phyloP scores from a whole-genome alignment of 2,797 vertebrate genomes.

The Phataginus tricuspis region DNA sequence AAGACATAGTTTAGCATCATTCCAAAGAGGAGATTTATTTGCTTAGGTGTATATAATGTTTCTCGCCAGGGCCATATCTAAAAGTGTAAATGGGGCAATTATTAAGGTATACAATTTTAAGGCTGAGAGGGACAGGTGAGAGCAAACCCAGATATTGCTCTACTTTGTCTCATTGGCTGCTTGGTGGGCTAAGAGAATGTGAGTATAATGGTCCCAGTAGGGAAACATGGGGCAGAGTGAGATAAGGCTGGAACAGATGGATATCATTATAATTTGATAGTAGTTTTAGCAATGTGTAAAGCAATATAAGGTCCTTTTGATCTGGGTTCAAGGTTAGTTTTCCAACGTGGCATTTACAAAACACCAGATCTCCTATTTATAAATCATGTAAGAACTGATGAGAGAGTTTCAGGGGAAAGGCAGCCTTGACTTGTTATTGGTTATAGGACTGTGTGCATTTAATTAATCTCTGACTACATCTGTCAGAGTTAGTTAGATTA shows the following conservation, averaged over 20 bases:
- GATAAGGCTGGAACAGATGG: not conserved
- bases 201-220: not conserved
- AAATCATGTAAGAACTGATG: not conserved
- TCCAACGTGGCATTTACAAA: not conserved
- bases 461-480: not conserved
- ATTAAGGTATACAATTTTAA: not conserved
- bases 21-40: not conserved
- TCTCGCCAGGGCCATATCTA: not conserved
- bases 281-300: not conserved
- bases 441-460: not conserved
- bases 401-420: not conserved
- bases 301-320: no score
- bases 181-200: not conserved
- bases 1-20: not conserved
- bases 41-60: not conserved
- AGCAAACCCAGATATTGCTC: not conserved
- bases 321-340: not conserved
- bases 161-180: not conserved
- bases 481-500: not conserved
- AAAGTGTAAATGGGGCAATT: not conserved
- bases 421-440: not conserved
- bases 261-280: not conserved
- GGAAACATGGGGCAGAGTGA: not conserved
- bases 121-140: no score
- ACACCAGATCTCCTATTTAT: not conserved